A percentile compares a stretch with the other conserved stretches of the same genome.
These are phyloP conservation scores for Dysdera silvatica DNA, from an alignment of 1,140 invertebrate species.

Conservation along the genomic window DNA sequence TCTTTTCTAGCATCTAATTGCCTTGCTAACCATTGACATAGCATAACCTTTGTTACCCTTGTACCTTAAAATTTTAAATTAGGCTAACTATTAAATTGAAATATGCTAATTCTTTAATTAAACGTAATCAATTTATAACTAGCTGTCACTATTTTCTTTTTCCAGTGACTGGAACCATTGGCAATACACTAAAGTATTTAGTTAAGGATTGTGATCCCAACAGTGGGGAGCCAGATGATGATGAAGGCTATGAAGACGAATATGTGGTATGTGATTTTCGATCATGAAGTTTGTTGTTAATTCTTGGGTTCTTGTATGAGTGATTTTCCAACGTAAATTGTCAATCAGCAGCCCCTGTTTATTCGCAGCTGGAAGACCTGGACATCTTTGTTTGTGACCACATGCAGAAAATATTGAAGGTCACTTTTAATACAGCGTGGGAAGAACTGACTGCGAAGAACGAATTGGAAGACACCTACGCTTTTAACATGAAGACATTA, in stretches of 20 bases:
- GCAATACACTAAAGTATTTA: constrained; percentile 76
- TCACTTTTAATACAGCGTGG: constrained; percentile 58
- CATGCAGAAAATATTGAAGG: constrained; percentile 71
- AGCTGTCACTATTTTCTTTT: background rate
- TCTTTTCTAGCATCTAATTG: no score
- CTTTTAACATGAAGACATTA: constrained; percentile 68
- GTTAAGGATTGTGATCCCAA: constrained; percentile 94
- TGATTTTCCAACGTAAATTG: no score
- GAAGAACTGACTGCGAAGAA: constrained; percentile 65
- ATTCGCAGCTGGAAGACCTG: constrained; percentile 78
- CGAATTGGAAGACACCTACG: constrained; percentile 83
- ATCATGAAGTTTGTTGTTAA: background rate
- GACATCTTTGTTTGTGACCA: constrained; percentile 85
- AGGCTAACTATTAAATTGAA: no score
- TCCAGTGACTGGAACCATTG: constrained; percentile 57
- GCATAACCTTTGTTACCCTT: no score
- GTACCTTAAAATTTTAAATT: no score
- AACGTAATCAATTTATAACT: no score
- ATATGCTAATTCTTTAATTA: no score
- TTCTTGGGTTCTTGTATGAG: background rate
- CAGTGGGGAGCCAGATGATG: constrained; percentile 85
- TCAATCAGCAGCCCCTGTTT: no score
- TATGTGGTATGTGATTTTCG: constrained; percentile 56
- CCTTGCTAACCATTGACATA: no score
- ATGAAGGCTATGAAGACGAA: constrained; percentile 70